Conservation (phyloP, 2,113 vertebrate species). For the Furnarius figulus region DNA sequence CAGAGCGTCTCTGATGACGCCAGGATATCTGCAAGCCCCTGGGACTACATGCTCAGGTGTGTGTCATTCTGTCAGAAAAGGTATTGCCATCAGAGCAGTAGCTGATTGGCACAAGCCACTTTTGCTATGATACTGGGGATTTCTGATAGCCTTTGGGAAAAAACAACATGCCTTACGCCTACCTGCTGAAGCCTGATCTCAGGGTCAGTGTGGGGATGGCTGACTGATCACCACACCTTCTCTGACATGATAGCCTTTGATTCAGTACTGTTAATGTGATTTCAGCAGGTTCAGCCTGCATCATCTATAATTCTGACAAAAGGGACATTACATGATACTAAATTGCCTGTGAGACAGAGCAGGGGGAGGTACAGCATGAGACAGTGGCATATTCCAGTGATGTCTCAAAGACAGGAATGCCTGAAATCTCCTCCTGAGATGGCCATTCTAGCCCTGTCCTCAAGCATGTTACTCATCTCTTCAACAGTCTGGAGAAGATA, state of each 20-base stretch:
- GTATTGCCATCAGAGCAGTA: background rate
- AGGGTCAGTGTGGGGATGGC: background rate
- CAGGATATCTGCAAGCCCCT: background rate
- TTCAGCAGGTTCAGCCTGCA: background rate
- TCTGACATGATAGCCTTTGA: background rate
- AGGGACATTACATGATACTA: background rate
- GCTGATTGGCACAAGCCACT: background rate
- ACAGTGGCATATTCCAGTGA: background rate
- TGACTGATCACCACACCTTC: background rate
- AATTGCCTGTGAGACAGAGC: background rate
- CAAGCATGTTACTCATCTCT: background rate
- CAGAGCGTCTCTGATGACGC: background rate
- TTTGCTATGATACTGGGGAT: background rate
- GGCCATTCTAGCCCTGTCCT: background rate
- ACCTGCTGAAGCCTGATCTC: background rate
- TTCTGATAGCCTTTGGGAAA: background rate
- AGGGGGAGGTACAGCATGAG: background rate
- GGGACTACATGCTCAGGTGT: background rate
- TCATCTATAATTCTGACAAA: background rate
- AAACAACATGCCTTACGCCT: background rate
- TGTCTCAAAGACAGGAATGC: background rate
- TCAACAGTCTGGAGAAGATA: background rate
- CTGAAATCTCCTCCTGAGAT: background rate
- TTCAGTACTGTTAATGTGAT: background rate
- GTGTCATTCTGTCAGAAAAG: background rate